Conservation (phyloP, 2,113 vertebrate species). For the Balaeniceps rex region DNA sequence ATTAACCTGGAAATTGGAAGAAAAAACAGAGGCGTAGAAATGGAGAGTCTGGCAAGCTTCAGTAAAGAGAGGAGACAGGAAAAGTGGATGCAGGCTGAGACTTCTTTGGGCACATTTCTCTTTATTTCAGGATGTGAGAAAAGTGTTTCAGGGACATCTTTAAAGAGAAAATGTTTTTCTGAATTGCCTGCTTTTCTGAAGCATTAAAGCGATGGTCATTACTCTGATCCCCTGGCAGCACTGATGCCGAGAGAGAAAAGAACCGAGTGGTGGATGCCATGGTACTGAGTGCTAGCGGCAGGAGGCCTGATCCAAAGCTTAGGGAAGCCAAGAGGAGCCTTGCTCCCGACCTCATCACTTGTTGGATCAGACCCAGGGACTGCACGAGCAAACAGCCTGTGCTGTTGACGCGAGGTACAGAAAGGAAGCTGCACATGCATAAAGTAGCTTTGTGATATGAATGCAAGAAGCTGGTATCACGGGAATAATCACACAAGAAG, state of each 20-base stretch:
- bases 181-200: neutral
- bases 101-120: neutral
- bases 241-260: neutral
- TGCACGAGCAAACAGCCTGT: neutral
- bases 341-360: neutral
- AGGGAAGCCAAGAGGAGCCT: neutral
- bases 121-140: neutral
- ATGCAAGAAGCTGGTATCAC: neutral
- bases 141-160: neutral
- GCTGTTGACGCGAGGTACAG: neutral
- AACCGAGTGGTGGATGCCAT: accelerated
- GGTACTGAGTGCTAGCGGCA: neutral
- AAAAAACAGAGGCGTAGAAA: neutral
- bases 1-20: neutral
- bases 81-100: neutral
- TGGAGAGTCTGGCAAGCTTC: neutral
- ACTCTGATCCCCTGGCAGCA: neutral
- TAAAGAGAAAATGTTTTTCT: neutral
- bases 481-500: neutral
- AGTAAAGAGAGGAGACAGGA: neutral
- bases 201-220: neutral
- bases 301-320: neutral
- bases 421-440: neutral
- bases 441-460: neutral
- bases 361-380: neutral